Evolutionary conservation across 2,113 vertebrate genomes (phyloP), one percentile per base, ranked within the genome.

Genomic region (Eidolon helvum): DNA sequence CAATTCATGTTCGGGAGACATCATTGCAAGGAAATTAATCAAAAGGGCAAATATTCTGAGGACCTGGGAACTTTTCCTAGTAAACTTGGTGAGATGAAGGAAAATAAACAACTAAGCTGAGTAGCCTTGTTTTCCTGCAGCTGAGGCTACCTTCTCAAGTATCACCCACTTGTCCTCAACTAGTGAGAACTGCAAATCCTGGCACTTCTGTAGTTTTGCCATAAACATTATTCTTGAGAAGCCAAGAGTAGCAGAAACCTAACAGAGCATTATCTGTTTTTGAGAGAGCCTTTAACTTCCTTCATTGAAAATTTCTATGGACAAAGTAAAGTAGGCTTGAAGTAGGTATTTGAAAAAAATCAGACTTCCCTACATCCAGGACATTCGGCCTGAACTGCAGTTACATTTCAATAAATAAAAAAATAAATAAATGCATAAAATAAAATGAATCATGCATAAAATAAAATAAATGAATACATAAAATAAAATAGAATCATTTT

Each of bases 151-250:
- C 88, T 95, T 93, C 83, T 92, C 95, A 96, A 88, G 90, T 45
- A 69, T 35, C 77, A 86, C 10, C 28, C n/a, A 72, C 66, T 77
- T 35, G 10, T 43, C 7, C 30, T 95, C 15, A 48, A n/a, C 50
- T 1, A 90, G 75, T 21, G 30, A 87, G 53, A 93, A 87, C 84
- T 71, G 79, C 84, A 92, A 48, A 85, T 59, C 38, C 75, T 89
- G 22, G 84, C 1, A 1, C 61, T 35, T 91, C 89, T 87, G 40
- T 43, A 43, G 24, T 85, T 97, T 66, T 95, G 59, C 79, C 74
- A 93, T 45, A 93, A 87, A 87, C 43, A 33, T 93, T 88, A 77
- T 95, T 72, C 45, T 90, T 87, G 18, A 96, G 85, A 90, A 74
- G 35, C 35, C 88, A 95, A 97, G 9, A 72, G 35, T 40, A 88